These are phyloP conservation scores for Amaurobius ferox DNA, from an alignment of 2,888 invertebrate genomes.

Conservation along the genomic window DNA sequence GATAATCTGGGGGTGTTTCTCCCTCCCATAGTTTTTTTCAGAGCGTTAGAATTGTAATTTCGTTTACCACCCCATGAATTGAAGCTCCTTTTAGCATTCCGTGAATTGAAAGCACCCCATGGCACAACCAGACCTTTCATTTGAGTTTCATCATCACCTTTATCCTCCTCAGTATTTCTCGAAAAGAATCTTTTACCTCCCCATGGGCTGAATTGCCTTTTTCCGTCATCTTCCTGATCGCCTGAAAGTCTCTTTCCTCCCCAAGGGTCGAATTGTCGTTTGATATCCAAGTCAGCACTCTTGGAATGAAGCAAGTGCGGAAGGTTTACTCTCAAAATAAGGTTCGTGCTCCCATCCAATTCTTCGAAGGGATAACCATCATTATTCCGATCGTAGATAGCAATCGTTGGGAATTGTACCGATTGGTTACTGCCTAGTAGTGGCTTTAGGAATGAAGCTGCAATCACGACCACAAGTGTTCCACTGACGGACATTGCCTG, in stretches of 20 bases:
- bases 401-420: neutral
- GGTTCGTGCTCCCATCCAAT: neutral
- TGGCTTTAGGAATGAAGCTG: slow-evolving; percentile 16
- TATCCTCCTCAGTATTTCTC: neutral
- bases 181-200: neutral
- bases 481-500: slow-evolving; percentile 39
- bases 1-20: slow-evolving; percentile 19
- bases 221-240: neutral
- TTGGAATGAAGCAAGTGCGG: neutral
- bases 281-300: neutral
- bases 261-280: slow-evolving; percentile 43
- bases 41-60: neutral
- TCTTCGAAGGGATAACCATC: neutral
- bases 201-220: slow-evolving; percentile 45
- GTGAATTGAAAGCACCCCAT: neutral
- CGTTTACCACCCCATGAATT: slow-evolving; percentile 12
- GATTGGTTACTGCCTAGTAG: neutral
- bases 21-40: slow-evolving; percentile 22
- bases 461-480: slow-evolving; percentile 10
- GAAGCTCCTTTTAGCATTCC: neutral
- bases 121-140: slow-evolving; percentile 4
- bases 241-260: slow-evolving; percentile 25
- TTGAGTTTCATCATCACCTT: neutral
- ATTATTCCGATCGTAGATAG: neutral
- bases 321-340: neutral